Evolutionary conservation across 2,888 invertebrate species (phyloP).

Genomic region (Dascillus cervinus): DNA sequence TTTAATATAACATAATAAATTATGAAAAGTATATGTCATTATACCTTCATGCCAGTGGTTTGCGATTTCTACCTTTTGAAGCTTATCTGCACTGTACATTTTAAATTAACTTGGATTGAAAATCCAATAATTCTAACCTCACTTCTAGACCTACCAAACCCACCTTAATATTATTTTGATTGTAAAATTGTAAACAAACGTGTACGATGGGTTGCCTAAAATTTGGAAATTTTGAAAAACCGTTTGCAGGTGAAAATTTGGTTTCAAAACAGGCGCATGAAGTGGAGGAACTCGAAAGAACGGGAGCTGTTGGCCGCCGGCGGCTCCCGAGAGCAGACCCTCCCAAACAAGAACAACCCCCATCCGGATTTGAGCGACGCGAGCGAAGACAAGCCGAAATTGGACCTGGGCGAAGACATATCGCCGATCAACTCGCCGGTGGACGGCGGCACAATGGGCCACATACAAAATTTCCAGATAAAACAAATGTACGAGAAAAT

Average conservation of each 20-base stretch:
- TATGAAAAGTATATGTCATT: too few relatives aligned
- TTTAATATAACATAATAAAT: too few relatives aligned
- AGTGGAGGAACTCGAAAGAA: constrained; percentile 97
- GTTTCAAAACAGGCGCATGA: constrained; percentile 99
- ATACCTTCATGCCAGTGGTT: too few relatives aligned
- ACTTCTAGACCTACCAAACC: too few relatives aligned
- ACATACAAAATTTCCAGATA: constrained; percentile 18
- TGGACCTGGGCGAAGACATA: constrained; percentile 52
- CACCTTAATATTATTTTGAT: too few relatives aligned
- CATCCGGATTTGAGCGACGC: constrained; percentile 91
- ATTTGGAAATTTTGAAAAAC: too few relatives aligned
- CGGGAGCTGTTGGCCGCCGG: constrained; percentile 88
- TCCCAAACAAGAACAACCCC: constrained; percentile 95
- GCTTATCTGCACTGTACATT: too few relatives aligned
- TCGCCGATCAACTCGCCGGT: constrained; percentile 43
- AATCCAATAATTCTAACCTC: too few relatives aligned
- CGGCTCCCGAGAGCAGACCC: constrained; percentile 88
- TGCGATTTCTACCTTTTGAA: too few relatives aligned
- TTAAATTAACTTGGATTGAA: too few relatives aligned
- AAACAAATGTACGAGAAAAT: constrained; percentile 40
- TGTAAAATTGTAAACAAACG: too few relatives aligned
- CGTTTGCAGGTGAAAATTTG: constrained; percentile 82
- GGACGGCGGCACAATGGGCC: constrained; percentile 26
- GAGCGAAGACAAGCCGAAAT: constrained; percentile 68
- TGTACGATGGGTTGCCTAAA: too few relatives aligned